Conservation (phyloP, 2,113 vertebrate genomes). For the Myodes glareolus region DNA sequence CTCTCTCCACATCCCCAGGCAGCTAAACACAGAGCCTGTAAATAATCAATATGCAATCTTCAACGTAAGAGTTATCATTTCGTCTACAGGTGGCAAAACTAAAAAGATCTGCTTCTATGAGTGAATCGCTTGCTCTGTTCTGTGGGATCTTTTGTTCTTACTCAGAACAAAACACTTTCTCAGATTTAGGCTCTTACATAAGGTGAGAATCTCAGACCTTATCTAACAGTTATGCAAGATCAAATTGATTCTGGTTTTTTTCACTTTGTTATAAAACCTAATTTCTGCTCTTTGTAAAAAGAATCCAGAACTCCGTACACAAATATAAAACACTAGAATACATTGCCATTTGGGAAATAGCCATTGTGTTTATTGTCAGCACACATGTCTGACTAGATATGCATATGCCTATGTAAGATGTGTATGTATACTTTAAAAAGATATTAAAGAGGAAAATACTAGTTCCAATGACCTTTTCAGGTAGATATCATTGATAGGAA, state of each 20-base stretch:
- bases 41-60: background rate
- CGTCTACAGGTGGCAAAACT: background rate
- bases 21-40: background rate
- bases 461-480: background rate
- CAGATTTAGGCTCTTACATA: background rate
- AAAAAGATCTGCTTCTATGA: accelerated
- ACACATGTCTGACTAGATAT: background rate
- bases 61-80: background rate
- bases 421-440: background rate
- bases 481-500: background rate
- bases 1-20: background rate
- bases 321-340: background rate
- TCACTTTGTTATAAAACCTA: background rate
- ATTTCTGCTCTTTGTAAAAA: background rate
- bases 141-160: background rate
- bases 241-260: background rate
- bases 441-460: background rate
- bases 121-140: background rate
- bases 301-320: background rate
- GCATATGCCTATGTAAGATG: background rate
- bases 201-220: background rate
- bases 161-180: background rate
- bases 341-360: background rate
- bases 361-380: background rate
- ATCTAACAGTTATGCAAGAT: background rate